These are phyloP conservation scores for Stenotaenia linearis DNA, from an alignment of 2,888 invertebrate species.

Conservation along the genomic window DNA sequence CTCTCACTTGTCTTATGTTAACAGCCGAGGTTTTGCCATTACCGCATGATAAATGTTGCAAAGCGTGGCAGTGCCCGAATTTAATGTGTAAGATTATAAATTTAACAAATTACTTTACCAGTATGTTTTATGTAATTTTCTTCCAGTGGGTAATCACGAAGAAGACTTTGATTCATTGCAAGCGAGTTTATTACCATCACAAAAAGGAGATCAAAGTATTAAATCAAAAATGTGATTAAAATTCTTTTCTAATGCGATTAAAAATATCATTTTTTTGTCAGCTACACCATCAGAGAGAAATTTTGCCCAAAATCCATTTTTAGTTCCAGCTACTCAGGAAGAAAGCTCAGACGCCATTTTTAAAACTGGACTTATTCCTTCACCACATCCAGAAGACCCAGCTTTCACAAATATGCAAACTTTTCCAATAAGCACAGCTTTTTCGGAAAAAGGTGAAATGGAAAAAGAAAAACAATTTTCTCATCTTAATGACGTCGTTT, in stretches of 20 bases:
- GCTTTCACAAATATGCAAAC: slow-evolving; percentile 13
- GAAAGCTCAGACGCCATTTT: slow-evolving; percentile 22
- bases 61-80: slow-evolving; percentile 58
- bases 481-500: neutral
- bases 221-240: too few species aligned
- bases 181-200: neutral
- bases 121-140: neutral
- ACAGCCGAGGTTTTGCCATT: slow-evolving; percentile 60
- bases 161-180: slow-evolving; percentile 17
- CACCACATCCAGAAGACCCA: neutral
- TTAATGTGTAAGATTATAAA: neutral
- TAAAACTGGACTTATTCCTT: neutral
- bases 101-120: neutral
- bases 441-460: neutral
- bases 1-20: slow-evolving; percentile 62
- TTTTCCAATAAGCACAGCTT: neutral
- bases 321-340: slow-evolving; percentile 13
- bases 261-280: neutral
- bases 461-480: neutral
- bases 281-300: neutral
- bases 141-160: slow-evolving; percentile 1
- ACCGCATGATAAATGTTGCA: slow-evolving; percentile 76
- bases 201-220: neutral
- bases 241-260: too few species aligned
- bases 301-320: neutral